Base-by-base conservation (phyloP, 2,888 invertebrate species). In the Dynastes hyllus region DNA sequence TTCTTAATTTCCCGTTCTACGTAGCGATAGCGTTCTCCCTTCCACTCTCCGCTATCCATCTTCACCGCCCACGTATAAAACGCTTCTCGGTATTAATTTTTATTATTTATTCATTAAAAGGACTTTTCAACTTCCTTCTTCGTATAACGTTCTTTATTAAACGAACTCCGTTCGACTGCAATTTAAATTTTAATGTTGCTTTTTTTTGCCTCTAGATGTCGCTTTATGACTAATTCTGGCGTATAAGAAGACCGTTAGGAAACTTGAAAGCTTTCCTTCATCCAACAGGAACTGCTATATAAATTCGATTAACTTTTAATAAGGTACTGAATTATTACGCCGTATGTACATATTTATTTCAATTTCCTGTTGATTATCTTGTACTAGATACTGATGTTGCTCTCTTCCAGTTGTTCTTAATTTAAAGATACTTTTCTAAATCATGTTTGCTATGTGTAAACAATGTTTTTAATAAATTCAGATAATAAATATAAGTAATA, bases 181-280 rank as follows among this genome's bases (percentile, higher is more conserved):
- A 67, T 67, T 67, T 67, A 67, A 67, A 67, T 45, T 40, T 67
- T 67, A 50, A 67, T 40, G 66, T 67, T 45, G 66, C 45, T 45
- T 67, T 67, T 22, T 22, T 22, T 45, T 50, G n/a, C 55, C 1
- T 45, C 11, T 45, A 45, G 45, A 45, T 11, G 45, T 45, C 45
- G 8, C 45, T 8, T 45, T 45, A 1, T 8, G 9, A 11, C 1
- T 11, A 45, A 45, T 45, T 45, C 45, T 11, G 11, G 45, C 55
- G 16, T 3, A 13, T 53, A 11, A 22, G 1, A 5, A 5, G 32
- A 5, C 32, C 5, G 32, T 37, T 37, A 5, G 5, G 32, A 37
- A 37, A 37, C 16, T 55, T 22, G 22, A 45, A 58, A 58, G 5
- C n/a, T 58, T 22, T 3, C 22, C 55, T 8, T 58, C 55, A 22